These are phyloP conservation scores for Pantherophis alleghaniensis DNA, from an alignment of 2,797 vertebrate genomes.

Conservation along the genomic window DNA sequence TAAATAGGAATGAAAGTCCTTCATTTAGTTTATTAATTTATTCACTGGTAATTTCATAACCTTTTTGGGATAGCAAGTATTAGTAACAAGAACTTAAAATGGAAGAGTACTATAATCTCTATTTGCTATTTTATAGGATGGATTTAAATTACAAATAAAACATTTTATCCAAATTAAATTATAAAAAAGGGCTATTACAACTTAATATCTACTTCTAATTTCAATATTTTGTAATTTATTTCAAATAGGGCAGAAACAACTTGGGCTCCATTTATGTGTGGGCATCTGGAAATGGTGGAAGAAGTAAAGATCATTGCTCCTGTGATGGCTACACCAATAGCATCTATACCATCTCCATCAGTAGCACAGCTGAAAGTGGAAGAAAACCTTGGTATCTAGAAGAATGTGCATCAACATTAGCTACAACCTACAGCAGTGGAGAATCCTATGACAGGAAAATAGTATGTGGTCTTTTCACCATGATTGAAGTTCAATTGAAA, in stretches of 20 bases:
- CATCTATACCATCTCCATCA: conserved; percentile 98
- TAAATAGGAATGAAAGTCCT: no score
- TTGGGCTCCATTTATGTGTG: conserved; percentile 96
- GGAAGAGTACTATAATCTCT: neutral
- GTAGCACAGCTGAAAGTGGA: conserved; percentile 96
- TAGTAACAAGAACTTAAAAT: neutral
- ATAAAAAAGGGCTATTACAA: neutral
- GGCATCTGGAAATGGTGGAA: conserved; percentile 96
- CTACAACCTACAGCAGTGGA: conserved; percentile 97
- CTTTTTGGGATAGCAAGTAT: neutral
- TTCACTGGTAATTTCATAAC: neutral
- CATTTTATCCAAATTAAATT: neutral
- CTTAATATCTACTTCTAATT: neutral
- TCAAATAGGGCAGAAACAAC: conserved; percentile 87
- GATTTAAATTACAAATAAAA: neutral
- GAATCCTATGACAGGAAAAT: conserved; percentile 98
- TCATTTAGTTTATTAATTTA: neutral
- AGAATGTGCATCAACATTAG: conserved; percentile 94
- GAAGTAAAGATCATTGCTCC: conserved; percentile 97
- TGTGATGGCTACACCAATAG: conserved; percentile 98
- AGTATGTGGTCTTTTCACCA: conserved; percentile 71
- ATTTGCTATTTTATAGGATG: neutral
- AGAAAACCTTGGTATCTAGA: conserved; percentile 98
- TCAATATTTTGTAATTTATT: conserved; percentile 57
- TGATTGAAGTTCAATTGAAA: neutral